Conservation (phyloP, 1,140 invertebrate genomes). For the Drosophila sproati region DNA sequence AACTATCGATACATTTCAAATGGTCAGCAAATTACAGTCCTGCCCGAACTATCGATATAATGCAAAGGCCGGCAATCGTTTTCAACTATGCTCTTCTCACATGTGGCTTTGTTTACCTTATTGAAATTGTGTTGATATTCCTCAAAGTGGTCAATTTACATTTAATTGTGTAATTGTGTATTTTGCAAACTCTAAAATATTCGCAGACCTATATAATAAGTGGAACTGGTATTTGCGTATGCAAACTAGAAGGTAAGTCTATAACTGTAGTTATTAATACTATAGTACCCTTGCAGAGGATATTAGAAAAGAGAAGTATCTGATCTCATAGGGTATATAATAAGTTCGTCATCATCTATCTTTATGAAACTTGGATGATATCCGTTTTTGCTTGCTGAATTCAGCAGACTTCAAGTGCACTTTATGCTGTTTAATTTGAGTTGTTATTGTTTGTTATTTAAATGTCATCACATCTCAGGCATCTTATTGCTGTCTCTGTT, state of each 20-base stretch:
- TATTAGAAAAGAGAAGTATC: no score
- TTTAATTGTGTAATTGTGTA: not conserved
- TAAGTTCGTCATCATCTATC: no score
- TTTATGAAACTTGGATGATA: no score
- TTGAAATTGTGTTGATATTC: constrained; percentile 11
- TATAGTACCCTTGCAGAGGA: not conserved
- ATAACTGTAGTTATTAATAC: not conserved
- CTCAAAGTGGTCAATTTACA: not conserved
- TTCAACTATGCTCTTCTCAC: constrained; percentile 6
- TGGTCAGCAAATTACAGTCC: no score
- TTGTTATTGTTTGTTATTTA: constrained; percentile 28
- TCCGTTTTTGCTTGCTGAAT: no score
- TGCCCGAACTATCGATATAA: constrained; percentile 40
- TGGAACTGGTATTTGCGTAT: not conserved
- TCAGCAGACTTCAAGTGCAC: not conserved
- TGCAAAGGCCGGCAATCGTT: constrained; percentile 12
- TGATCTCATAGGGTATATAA: no score
- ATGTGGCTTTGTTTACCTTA: constrained; percentile 3
- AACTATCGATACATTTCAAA: constrained; percentile 43
- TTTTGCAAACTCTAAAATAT: no score
- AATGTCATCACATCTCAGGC: constrained; percentile 4
- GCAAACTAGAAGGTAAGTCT: not conserved
- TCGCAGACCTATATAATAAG: not conserved
- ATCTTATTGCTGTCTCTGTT: no score
- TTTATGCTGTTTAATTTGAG: not conserved